phyloP scores from a whole-genome alignment of 2,888 invertebrate genomes.

The Bimastos eiseni region DNA sequence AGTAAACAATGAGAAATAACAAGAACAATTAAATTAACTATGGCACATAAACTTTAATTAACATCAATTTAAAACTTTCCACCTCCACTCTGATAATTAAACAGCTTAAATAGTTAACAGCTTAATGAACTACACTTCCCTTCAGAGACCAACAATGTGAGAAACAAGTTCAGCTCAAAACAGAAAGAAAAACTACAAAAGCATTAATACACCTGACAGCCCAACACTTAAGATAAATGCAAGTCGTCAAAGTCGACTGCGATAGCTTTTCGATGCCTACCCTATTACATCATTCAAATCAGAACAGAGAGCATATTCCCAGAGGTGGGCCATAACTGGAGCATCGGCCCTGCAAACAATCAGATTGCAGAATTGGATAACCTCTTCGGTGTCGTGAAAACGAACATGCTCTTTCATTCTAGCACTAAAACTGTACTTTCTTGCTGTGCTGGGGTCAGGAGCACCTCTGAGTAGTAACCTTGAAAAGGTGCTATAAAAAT shows the following conservation, averaged over 20 bases:
- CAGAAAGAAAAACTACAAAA: not conserved
- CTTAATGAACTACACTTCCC: not conserved
- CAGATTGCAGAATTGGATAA: not conserved
- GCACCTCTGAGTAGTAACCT: no score
- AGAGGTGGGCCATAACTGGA: constrained; percentile 63
- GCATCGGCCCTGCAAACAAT: constrained; percentile 60
- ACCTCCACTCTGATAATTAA: not conserved
- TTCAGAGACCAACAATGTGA: no score
- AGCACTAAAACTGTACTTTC: no score
- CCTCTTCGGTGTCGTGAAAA: not conserved
- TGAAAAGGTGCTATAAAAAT: no score
- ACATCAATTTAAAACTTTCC: not conserved
- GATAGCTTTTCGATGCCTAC: not conserved
- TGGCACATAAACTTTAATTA: not conserved
- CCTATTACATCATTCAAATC: constrained; percentile 25
- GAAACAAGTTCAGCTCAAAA: not conserved
- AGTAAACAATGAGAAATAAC: not conserved
- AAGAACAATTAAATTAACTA: not conserved
- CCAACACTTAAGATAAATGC: not conserved
- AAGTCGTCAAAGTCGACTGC: not conserved
- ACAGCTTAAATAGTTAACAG: not conserved
- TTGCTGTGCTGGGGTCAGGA: no score
- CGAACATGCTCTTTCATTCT: not conserved
- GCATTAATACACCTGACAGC: not conserved
- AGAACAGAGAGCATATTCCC: constrained; percentile 50